Conservation (phyloP, 1,140 invertebrate genomes). For the Hyles vespertilio region DNA sequence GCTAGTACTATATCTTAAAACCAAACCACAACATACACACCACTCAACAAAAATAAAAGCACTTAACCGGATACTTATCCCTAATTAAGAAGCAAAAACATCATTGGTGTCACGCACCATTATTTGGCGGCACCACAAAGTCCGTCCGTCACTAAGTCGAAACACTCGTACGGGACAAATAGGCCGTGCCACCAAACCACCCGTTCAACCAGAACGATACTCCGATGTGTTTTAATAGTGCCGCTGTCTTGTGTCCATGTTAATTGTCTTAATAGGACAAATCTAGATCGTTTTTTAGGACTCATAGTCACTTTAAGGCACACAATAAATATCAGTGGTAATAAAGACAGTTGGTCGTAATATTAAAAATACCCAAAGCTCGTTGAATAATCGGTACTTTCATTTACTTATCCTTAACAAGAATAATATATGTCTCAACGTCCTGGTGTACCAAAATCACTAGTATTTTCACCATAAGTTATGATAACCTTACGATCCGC, state of each 20-base stretch:
- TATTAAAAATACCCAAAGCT: no score
- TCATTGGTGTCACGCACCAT: constrained; percentile 53
- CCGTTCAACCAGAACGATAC: constrained; percentile 47
- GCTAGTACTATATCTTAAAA: background rate
- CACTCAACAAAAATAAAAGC: constrained; percentile 20
- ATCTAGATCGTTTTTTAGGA: background rate
- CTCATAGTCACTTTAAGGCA: no score
- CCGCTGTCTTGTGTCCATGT: constrained; percentile 15
- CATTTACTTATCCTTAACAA: no score
- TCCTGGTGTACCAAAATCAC: no score
- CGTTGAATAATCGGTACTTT: no score
- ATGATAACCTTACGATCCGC: no score
- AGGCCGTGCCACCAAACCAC: constrained; percentile 47
- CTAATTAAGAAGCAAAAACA: constrained; percentile 68
- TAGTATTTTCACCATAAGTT: no score
- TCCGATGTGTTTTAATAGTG: constrained; percentile 46
- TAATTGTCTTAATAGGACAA: background rate
- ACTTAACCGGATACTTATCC: constrained; percentile 67
- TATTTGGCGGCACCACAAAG: constrained; percentile 37
- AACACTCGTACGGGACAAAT: constrained; percentile 37
- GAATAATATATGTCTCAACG: no score
- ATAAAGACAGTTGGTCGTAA: no score
- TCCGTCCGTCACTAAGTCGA: constrained; percentile 34
- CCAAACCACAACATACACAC: constrained; percentile 9
- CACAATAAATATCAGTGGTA: no score